Base-by-base conservation (phyloP, 2,797 vertebrate genomes). In the Sphenopsis melanotis region DNA sequence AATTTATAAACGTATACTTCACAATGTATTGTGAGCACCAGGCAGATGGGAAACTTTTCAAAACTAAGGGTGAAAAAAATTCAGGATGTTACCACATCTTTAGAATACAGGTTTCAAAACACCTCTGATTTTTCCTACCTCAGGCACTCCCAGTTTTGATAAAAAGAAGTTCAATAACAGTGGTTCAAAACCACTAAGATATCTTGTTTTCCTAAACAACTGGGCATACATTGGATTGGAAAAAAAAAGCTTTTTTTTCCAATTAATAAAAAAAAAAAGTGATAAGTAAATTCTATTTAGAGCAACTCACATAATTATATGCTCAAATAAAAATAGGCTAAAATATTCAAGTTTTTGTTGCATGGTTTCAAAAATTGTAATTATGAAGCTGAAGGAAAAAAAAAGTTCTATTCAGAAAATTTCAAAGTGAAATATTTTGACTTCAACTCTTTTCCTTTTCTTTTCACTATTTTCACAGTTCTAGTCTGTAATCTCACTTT, bases 241-340 rank as follows among this genome's bases (percentile, higher is more conserved):
- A 42, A 41, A 41, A 21, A 27, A 16, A 16, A 34, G 0, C 0
- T 0, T 8, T 65, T 80, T 22, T 80, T 17, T 6, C 17, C 2
- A 12, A 29, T 29, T 46, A 63, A 63, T 37, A 0, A 3, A 65
- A 74, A 89, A 37, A 41, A 5, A 2, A 39, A 75, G 37, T 36
- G 23, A 1, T 32, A 76, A 53, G 4, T 29, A 77, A 71, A 52
- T 36, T 63, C 17, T 20, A 30, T n/a, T 60, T 37, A 49, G 27
- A 82, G 2, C 1, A 59, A 76, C 19, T 59, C 1, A 0, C 7
- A 70, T 57, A 77, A 57, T 61, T 55, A 47, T 42, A 39, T 8
- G 6, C 2, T 69, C 16, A 91, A 85, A 87, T 82, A 77, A 69
- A 83, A 85, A 49, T n/a, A 12, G 0, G 5, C 2, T 41, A 42